These are phyloP conservation scores for Alentia gelatinosa DNA, from an alignment of 2,888 invertebrate genomes.

Conservation along the genomic window DNA sequence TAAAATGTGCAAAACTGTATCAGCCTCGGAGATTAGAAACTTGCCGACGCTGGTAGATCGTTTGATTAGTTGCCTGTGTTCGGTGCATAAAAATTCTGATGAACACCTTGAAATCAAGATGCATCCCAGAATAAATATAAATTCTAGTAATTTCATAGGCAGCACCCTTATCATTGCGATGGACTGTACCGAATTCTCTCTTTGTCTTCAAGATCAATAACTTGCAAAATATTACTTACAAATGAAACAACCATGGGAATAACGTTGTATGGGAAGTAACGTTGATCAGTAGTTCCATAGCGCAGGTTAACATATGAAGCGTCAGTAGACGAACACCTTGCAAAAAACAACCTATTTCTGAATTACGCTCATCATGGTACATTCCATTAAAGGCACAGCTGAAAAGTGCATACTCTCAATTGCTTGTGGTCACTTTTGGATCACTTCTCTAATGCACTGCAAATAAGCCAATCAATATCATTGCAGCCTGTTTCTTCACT, in stretches of 20 bases:
- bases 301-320: not conserved
- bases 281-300: not conserved
- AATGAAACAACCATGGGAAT: not conserved
- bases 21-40: not conserved
- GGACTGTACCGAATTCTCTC: too few species aligned
- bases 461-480: too few species aligned
- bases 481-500: too few species aligned
- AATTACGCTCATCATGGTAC: not conserved
- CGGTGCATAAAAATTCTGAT: not conserved
- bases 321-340: not conserved
- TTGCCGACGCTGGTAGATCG: not conserved
- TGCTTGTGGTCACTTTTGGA: too few species aligned
- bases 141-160: not conserved
- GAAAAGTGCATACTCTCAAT: not conserved
- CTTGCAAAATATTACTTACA: not conserved
- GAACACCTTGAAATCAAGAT: not conserved
- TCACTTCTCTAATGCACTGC: too few species aligned
- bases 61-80: not conserved
- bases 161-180: not conserved
- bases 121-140: not conserved
- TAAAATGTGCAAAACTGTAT: not conserved
- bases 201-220: too few species aligned
- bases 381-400: not conserved
- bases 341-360: not conserved
- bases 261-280: not conserved